Evolutionary conservation across 1,140 invertebrate species (phyloP).

Genomic region (Panulirus ornatus): DNA sequence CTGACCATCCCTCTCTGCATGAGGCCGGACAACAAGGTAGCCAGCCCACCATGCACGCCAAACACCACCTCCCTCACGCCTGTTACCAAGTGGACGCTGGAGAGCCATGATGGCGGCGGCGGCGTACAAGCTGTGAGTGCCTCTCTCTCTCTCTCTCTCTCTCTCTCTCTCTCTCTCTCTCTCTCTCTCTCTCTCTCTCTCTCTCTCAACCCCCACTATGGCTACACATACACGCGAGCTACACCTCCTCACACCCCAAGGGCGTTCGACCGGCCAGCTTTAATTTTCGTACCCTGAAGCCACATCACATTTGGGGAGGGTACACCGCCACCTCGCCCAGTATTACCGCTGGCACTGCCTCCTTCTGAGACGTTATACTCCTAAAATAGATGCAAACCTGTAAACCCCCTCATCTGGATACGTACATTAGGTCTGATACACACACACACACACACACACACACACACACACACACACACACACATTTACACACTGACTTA

Average conservation of each 20-base stretch:
- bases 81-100: slow-evolving; percentile 39
- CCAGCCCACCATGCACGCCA: not conserved
- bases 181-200: not conserved
- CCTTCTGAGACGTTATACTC: not conserved
- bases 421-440: not conserved
- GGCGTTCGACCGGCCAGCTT: slow-evolving; percentile 44
- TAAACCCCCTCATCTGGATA: not conserved
- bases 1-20: not conserved
- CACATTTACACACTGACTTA: not conserved
- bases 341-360: not conserved
- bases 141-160: not conserved
- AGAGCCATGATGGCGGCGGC: slow-evolving; percentile 4
- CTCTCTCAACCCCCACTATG: slow-evolving; percentile 9
- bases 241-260: slow-evolving; percentile 6
- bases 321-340: slow-evolving; percentile 1
- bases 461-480: not conserved
- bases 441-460: not conserved
- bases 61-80: slow-evolving; percentile 4
- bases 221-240: slow-evolving; percentile 38
- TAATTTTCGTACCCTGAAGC: slow-evolving; percentile 61
- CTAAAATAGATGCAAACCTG: not conserved
- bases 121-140: not conserved
- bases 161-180: not conserved
- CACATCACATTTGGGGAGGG: slow-evolving; percentile 36
- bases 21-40: not conserved